Conservation (phyloP, 2,113 vertebrate genomes). For the Periophthalmus modestus region DNA sequence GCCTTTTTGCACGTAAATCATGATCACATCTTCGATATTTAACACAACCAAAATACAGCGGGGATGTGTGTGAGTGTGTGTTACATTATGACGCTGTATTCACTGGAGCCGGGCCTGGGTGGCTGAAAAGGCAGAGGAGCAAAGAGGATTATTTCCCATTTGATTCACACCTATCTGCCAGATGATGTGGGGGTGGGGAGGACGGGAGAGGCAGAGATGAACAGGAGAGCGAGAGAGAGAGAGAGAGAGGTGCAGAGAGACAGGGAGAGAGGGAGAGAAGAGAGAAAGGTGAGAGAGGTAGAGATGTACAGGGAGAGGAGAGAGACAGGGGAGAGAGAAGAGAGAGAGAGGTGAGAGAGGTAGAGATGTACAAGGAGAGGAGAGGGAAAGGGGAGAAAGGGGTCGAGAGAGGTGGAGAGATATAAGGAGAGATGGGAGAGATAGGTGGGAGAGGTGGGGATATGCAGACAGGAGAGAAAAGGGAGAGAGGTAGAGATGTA, state of each 20-base stretch:
- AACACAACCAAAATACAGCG: no score
- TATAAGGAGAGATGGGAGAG: no score
- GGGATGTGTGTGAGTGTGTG: no score
- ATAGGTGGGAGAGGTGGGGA: background rate
- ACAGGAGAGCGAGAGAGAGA: background rate
- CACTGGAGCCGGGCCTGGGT: slow-evolving; percentile 16
- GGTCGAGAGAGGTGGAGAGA: no score
- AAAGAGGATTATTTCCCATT: slow-evolving; percentile 24
- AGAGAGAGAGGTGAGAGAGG: background rate
- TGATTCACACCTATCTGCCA: slow-evolving; percentile 40
- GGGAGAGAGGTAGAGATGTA: background rate
- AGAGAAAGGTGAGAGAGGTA: background rate
- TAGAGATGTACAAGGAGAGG: background rate
- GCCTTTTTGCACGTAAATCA: no score
- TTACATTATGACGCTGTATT: background rate
- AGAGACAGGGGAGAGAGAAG: background rate
- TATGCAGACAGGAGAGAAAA: background rate
- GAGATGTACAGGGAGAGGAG: background rate
- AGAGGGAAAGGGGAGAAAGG: background rate
- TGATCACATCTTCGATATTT: no score
- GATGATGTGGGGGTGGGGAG: slow-evolving; percentile 1
- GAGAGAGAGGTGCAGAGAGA: background rate
- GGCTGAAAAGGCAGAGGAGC: slow-evolving; percentile 30
- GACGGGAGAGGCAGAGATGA: background rate
- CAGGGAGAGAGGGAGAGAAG: no score